phyloP scores from a whole-genome alignment of 1,140 invertebrate species.

The Vanessa atalanta region DNA sequence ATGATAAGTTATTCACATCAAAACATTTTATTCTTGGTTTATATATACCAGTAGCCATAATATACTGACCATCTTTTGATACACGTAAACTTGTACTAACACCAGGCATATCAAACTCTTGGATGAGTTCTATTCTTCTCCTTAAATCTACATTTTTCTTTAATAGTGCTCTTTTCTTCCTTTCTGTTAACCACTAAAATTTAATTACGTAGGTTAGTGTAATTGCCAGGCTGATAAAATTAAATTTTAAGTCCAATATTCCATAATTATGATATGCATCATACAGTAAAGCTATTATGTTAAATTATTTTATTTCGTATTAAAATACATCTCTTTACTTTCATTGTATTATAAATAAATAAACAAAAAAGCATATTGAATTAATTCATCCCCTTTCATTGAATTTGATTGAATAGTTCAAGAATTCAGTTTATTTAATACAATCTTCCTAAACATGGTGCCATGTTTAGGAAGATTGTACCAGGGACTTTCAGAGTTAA shows the following conservation, averaged over 20 bases:
- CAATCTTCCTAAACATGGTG: too few relatives aligned
- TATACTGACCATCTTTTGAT: constrained; percentile 95
- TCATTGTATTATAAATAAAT: too few relatives aligned
- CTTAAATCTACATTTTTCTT: constrained; percentile 96
- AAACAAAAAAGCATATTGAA: too few relatives aligned
- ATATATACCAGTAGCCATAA: constrained; percentile 96
- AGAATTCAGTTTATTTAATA: too few relatives aligned
- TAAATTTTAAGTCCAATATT: too few relatives aligned
- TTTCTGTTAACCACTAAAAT: constrained; percentile 95
- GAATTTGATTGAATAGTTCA: too few relatives aligned
- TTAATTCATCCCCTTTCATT: too few relatives aligned
- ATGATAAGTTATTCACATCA: constrained; percentile 96
- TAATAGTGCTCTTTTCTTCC: constrained; percentile 90
- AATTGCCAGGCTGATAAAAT: not conserved
- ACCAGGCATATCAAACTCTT: constrained; percentile 99
- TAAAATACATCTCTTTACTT: too few relatives aligned
- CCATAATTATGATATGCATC: too few relatives aligned
- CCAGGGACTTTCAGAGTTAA: not conserved
- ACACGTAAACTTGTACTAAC: constrained; percentile 92
- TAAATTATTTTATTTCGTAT: too few relatives aligned
- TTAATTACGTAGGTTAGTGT: constrained; percentile 15
- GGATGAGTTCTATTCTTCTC: constrained; percentile 96
- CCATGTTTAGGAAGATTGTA: too few relatives aligned
- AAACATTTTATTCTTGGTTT: constrained; percentile 98
- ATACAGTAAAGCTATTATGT: too few relatives aligned